Percentiles rank a stretch among this genome's conserved stretches.
These are phyloP conservation scores for Drosophila buzzatii DNA, from an alignment of 2,888 invertebrate species.

Conservation along the genomic window DNA sequence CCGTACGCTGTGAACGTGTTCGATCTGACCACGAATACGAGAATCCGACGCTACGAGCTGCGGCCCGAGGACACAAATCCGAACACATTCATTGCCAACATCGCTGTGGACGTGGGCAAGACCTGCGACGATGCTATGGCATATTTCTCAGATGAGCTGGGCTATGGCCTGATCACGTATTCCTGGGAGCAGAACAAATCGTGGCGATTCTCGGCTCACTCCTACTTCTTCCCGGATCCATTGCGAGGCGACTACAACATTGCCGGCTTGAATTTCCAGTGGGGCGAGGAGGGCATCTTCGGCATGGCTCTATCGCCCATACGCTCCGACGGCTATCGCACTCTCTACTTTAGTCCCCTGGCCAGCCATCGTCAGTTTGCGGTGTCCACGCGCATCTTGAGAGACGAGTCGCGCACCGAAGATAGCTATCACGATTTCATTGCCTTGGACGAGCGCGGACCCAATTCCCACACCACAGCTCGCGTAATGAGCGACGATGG, in stretches of 20 bases:
- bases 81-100: conserved; percentile 94
- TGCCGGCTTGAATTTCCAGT: conserved; percentile 93
- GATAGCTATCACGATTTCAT: conserved; percentile 91
- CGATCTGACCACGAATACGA: conserved; percentile 90
- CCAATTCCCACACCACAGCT: conserved; percentile 90
- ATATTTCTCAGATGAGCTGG: conserved; percentile 93
- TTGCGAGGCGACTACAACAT: conserved; percentile 91
- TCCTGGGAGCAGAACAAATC: conserved; percentile 91
- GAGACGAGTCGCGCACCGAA: conserved; percentile 89
- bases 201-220: conserved; percentile 91
- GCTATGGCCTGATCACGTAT: conserved; percentile 92
- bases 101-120: conserved; percentile 91
- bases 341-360: conserved; percentile 92
- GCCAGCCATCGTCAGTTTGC: conserved; percentile 92
- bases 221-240: conserved; percentile 93
- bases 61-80: conserved; percentile 90
- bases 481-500: conserved; percentile 91
- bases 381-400: conserved; percentile 90
- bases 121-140: conserved; percentile 92
- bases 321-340: conserved; percentile 89
- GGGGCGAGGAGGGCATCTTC: conserved; percentile 93
- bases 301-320: conserved; percentile 91
- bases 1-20: conserved; percentile 92
- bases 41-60: conserved; percentile 90
- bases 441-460: conserved; percentile 87